Conservation (phyloP, 2,797 vertebrate species). For the Podargus strigoides region DNA sequence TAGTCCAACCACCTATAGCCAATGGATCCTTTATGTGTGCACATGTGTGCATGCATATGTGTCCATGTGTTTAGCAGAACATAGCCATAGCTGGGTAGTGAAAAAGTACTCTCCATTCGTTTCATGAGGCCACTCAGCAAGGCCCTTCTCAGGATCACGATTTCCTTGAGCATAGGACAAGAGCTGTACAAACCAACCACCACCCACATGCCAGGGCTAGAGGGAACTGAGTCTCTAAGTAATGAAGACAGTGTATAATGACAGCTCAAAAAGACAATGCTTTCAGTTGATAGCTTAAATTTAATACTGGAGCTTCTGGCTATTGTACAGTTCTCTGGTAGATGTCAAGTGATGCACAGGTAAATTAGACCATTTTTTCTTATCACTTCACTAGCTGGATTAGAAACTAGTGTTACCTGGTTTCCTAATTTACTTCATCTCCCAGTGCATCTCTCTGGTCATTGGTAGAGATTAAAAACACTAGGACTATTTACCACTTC, state of each 20-base stretch:
- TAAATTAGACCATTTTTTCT: not conserved
- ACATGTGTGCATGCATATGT: accelerated
- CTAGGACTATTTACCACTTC: not conserved
- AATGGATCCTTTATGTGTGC: not conserved
- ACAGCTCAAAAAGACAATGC: not conserved
- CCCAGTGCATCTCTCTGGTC: not conserved
- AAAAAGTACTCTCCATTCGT: not conserved
- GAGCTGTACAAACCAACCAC: not conserved
- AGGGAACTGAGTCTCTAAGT: not conserved
- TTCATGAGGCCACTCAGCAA: not conserved
- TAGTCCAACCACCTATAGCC: not conserved
- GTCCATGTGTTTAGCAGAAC: not conserved
- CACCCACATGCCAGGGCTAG: not conserved
- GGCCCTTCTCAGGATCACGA: not conserved
- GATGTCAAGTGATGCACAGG: not conserved
- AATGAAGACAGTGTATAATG: not conserved
- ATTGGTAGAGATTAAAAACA: not conserved
- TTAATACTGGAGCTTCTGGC: not conserved
- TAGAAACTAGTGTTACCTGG: not conserved
- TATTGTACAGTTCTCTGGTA: not conserved
- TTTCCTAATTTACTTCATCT: not conserved
- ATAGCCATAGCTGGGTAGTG: not conserved
- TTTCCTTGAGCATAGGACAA: not conserved
- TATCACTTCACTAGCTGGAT: not conserved
- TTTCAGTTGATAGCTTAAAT: not conserved